These are phyloP conservation scores for Tipula vernalis DNA, from an alignment of 2,888 invertebrate species.

Conservation along the genomic window DNA sequence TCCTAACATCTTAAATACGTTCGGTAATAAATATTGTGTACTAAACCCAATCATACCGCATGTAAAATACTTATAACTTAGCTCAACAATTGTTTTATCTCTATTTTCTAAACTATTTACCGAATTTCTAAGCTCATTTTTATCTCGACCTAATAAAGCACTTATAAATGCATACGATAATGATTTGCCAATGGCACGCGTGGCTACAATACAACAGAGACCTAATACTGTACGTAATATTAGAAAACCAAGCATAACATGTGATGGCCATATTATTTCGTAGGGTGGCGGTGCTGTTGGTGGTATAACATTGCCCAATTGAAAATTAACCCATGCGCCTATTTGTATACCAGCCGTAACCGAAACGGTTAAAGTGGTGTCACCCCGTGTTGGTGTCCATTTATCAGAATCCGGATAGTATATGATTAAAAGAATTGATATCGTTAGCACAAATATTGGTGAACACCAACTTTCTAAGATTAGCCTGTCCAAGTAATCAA, in stretches of 20 bases:
- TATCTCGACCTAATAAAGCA: conserved; percentile 52
- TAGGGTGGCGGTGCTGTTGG: conserved; percentile 55
- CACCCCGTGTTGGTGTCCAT: conserved; percentile 88
- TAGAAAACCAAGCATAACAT: conserved; percentile 52
- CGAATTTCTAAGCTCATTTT: conserved; percentile 49
- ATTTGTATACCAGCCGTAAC: conserved; percentile 64
- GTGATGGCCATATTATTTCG: conserved; percentile 65
- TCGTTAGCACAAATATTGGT: conserved; percentile 47
- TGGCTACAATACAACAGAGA: conserved; percentile 57
- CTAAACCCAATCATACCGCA: conserved; percentile 70
- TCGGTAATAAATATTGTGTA: conserved; percentile 63
- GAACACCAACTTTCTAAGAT: conserved; percentile 53
- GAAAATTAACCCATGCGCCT: conserved; percentile 78
- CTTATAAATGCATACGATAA: conserved; percentile 57
- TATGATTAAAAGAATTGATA: conserved; percentile 55
- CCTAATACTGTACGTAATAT: conserved; percentile 63
- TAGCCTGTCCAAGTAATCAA: conserved; percentile 60
- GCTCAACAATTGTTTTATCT: conserved; percentile 63
- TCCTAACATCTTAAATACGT: conserved; percentile 58
- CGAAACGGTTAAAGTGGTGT: conserved; percentile 78
- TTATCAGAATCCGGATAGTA: conserved; percentile 71
- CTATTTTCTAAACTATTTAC: conserved; percentile 52
- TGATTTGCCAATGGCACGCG: conserved; percentile 54
- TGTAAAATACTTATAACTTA: conserved; percentile 71
- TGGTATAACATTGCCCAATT: conserved; percentile 54